Evolutionary conservation across 2,888 invertebrate species (phyloP).

Genomic region (Sclerodermus sp.): DNA sequence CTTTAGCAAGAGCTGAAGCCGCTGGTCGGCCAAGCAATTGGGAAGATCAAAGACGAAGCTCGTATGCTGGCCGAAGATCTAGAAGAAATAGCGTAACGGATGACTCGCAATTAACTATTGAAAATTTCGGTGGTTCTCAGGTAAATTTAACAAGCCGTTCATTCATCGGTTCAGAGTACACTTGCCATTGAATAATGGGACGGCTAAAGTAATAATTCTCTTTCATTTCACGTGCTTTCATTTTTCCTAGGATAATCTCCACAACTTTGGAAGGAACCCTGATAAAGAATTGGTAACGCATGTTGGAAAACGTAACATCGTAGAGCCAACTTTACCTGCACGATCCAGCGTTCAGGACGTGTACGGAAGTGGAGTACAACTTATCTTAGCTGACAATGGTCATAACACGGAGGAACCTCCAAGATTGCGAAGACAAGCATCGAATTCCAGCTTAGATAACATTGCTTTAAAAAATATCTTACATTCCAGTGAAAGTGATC

Average conservation of each 20-base stretch:
- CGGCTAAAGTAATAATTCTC: not conserved
- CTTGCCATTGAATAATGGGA: not conserved
- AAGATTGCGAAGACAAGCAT: slow-evolving; percentile 46
- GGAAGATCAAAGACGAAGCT: slow-evolving; percentile 72
- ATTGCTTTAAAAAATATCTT: slow-evolving; percentile 56
- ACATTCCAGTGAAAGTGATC: slow-evolving; percentile 62
- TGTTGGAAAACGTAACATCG: slow-evolving; percentile 40
- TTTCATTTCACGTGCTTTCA: not conserved
- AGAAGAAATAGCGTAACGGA: slow-evolving; percentile 82
- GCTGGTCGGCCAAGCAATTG: slow-evolving; percentile 87
- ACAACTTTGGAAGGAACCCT: slow-evolving; percentile 80
- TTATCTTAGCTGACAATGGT: slow-evolving; percentile 54
- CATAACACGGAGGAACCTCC: slow-evolving; percentile 47
- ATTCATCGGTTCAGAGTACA: not conserved
- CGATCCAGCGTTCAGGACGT: slow-evolving; percentile 75
- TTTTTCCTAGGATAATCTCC: slow-evolving; percentile 69
- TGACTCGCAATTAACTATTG: slow-evolving; percentile 87
- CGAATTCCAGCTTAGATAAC: slow-evolving; percentile 57
- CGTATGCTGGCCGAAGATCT: slow-evolving; percentile 81
- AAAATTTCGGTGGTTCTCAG: slow-evolving; percentile 91
- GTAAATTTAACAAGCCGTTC: too few relatives aligned
- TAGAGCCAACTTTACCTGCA: slow-evolving; percentile 70
- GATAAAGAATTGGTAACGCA: slow-evolving; percentile 69
- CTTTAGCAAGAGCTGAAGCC: slow-evolving; percentile 60
- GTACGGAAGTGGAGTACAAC: slow-evolving; percentile 54